Evolutionary conservation across 2,113 vertebrate species (phyloP).

Genomic region (Speoplatyrhinus poulsoni): DNA sequence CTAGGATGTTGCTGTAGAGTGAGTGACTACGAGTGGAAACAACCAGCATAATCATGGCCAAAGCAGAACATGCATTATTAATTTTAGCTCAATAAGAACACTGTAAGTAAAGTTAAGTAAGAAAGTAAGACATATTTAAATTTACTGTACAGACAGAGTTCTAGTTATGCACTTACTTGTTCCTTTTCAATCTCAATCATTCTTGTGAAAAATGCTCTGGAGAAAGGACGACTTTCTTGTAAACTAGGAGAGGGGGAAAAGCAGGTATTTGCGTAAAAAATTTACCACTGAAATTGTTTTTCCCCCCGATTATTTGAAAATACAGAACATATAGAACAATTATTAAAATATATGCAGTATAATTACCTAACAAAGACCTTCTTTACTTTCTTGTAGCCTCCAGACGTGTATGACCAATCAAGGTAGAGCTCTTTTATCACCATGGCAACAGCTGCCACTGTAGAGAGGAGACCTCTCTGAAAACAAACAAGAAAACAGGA

Average conservation of each 20-base stretch:
- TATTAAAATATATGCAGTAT: not conserved
- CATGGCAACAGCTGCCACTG: slow-evolving; percentile 73
- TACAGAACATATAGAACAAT: no score
- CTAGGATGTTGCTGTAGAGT: no score
- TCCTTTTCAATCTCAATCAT: slow-evolving; percentile 95
- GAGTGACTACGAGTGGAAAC: no score
- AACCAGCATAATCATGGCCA: no score
- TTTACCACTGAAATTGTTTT: no score
- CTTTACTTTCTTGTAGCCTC: slow-evolving; percentile 87
- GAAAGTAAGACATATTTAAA: no score
- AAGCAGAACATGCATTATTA: no score
- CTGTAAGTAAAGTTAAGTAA: no score
- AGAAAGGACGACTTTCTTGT: slow-evolving; percentile 86
- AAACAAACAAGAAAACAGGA: slow-evolving; percentile 40
- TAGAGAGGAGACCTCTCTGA: slow-evolving; percentile 82
- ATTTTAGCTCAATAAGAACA: no score
- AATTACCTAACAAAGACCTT: slow-evolving; percentile 87
- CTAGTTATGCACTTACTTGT: slow-evolving; percentile 76
- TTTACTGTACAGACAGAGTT: no score
- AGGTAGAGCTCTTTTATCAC: slow-evolving; percentile 89
- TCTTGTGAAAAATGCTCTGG: slow-evolving; percentile 86
- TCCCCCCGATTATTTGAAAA: no score
- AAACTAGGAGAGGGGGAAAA: slow-evolving; percentile 71
- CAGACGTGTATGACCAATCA: slow-evolving; percentile 84
- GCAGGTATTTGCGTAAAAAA: not conserved